phyloP scores from a whole-genome alignment of 2,113 vertebrate species.

The Odocoileus hemionus region DNA sequence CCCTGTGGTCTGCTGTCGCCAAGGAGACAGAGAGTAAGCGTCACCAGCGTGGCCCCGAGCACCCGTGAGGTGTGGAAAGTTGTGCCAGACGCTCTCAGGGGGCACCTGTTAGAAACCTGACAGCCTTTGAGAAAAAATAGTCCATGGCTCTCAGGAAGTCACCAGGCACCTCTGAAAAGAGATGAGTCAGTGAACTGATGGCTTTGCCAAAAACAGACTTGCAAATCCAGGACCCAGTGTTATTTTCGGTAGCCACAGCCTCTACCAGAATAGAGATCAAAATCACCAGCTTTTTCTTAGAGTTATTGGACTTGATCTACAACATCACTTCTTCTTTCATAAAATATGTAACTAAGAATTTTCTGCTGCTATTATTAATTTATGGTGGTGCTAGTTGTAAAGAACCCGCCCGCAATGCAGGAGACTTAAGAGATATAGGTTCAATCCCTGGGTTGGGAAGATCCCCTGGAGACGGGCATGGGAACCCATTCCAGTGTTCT shows the following conservation, averaged over 20 bases:
- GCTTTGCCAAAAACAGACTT: neutral
- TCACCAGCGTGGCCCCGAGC: accelerated
- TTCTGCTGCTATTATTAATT: neutral
- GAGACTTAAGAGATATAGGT: neutral
- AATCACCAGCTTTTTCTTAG: neutral
- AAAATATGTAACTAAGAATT: neutral
- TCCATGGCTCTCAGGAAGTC: neutral
- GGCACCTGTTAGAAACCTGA: neutral
- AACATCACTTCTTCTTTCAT: neutral
- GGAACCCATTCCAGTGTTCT: neutral
- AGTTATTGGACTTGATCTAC: neutral
- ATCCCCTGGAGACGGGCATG: neutral
- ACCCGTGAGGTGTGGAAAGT: accelerated
- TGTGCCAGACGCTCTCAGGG: neutral
- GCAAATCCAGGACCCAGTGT: too few species aligned
- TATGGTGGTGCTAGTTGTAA: neutral
- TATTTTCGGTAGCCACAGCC: neutral
- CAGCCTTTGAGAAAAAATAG: neutral
- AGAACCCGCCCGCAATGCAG: neutral
- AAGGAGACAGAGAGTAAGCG: neutral
- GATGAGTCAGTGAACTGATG: neutral
- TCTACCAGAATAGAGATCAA: neutral
- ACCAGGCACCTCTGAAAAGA: neutral
- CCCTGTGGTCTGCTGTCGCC: accelerated
- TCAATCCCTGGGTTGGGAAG: neutral